phyloP scores from a whole-genome alignment of 2,113 vertebrate genomes.

The Scortum barcoo region DNA sequence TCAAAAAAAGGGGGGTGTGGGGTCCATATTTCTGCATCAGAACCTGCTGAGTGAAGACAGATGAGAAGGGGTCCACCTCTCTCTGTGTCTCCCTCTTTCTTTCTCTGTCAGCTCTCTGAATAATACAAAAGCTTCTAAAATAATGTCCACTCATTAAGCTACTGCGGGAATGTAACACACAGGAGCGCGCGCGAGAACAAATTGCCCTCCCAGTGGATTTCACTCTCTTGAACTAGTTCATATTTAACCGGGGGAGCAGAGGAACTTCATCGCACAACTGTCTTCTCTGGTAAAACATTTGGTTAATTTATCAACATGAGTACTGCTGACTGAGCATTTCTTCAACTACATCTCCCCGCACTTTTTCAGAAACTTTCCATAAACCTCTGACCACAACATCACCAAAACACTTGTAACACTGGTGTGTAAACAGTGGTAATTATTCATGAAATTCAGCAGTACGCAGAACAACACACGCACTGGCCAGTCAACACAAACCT shows the following conservation, averaged over 20 bases:
- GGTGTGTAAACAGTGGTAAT: not conserved
- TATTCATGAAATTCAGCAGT: not conserved
- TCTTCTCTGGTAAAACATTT: conserved; percentile 6
- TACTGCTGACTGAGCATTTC: not conserved
- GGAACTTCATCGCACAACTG: conserved; percentile 7
- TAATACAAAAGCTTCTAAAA: conserved; percentile 47
- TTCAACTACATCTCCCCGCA: not conserved
- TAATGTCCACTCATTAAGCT: conserved; percentile 30
- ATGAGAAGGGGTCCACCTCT: conserved; percentile 11
- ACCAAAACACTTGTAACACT: not conserved
- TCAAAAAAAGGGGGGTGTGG: not conserved
- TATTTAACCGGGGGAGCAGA: conserved; percentile 3
- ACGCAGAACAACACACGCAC: not conserved
- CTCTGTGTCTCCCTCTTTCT: not conserved
- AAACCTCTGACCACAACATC: not conserved
- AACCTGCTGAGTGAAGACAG: conserved; percentile 1
- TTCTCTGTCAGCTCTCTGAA: conserved; percentile 35
- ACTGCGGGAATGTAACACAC: conserved; percentile 9
- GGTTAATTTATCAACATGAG: not conserved
- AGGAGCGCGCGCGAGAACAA: conserved; percentile 1
- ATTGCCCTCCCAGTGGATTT: conserved; percentile 14
- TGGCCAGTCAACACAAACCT: not conserved
- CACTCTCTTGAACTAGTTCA: not conserved
- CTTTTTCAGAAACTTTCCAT: not conserved
- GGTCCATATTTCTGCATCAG: not conserved